A percentile compares a stretch with the other conserved stretches of the same genome.
Evolutionary conservation across 2,113 vertebrate species (phyloP).

Genomic region (Cnemophilus loriae): DNA sequence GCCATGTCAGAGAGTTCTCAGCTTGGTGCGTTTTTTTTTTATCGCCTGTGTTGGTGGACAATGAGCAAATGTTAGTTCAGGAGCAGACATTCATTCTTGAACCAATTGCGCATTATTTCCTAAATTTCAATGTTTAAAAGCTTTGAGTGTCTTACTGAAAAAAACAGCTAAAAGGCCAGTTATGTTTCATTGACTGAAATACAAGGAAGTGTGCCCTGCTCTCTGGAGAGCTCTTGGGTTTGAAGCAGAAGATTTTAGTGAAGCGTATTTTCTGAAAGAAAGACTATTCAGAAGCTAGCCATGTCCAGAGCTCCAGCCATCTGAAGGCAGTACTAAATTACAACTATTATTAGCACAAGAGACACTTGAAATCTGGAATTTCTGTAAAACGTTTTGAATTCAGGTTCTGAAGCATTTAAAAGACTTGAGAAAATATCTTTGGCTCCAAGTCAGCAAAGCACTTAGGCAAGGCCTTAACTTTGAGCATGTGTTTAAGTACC

Average conservation of each 20-base stretch:
- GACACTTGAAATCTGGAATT: constrained; percentile 51
- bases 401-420: constrained; percentile 34
- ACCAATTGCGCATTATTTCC: background rate
- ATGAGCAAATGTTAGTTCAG: background rate
- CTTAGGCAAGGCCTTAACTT: constrained; percentile 60
- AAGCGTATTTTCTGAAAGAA: background rate
- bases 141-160: background rate
- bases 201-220: background rate
- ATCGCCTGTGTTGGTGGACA: background rate
- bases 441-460: constrained; percentile 58
- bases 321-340: background rate
- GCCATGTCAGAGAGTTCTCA: background rate
- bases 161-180: constrained; percentile 14
- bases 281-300: background rate
- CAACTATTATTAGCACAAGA: constrained; percentile 22
- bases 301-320: background rate
- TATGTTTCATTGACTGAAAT: constrained; percentile 23
- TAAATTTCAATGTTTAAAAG: constrained; percentile 15
- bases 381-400: constrained; percentile 23
- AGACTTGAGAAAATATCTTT: constrained; percentile 51
- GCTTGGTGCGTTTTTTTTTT: background rate
- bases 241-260: background rate
- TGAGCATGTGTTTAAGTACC: constrained; percentile 60
- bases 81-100: background rate
- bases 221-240: background rate